Evolutionary conservation across 1,140 invertebrate species (phyloP).

Genomic region (Oreohelix idahoensis): DNA sequence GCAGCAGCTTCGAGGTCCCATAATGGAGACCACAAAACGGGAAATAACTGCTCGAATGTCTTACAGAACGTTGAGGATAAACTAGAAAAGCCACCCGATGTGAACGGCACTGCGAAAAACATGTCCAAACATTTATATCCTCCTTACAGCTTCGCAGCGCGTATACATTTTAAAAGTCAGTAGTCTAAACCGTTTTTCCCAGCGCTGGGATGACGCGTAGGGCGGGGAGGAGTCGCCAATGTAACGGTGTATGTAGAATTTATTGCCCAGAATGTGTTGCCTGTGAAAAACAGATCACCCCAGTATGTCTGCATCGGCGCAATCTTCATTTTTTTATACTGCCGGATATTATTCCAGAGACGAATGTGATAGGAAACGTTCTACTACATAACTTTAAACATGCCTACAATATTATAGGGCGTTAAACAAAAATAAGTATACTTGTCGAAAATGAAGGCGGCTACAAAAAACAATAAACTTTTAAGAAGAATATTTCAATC

Average conservation of each 20-base stretch:
- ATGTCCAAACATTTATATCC: constrained; percentile 7
- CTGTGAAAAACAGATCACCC: not conserved
- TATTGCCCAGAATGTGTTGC: not conserved
- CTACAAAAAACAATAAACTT: too few species aligned
- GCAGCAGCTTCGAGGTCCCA: not conserved
- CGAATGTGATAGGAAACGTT: too few species aligned
- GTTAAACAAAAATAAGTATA: too few species aligned
- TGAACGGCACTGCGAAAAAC: not conserved
- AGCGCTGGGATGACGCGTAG: not conserved
- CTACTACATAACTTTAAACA: too few species aligned
- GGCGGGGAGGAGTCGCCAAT: not conserved
- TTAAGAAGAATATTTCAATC: too few species aligned
- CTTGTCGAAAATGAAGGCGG: too few species aligned
- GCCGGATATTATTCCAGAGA: not conserved
- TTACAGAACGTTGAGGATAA: not conserved
- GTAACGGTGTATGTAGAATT: not conserved
- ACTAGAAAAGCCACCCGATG: not conserved
- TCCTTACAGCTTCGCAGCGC: not conserved
- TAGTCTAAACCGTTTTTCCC: not conserved
- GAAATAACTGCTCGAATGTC: not conserved
- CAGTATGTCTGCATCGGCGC: not conserved
- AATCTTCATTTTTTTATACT: not conserved
- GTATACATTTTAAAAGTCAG: not conserved
- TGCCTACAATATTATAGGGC: too few species aligned
- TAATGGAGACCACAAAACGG: not conserved